Conservation (phyloP, 1,140 invertebrate species). For the Archivesica marissinica region DNA sequence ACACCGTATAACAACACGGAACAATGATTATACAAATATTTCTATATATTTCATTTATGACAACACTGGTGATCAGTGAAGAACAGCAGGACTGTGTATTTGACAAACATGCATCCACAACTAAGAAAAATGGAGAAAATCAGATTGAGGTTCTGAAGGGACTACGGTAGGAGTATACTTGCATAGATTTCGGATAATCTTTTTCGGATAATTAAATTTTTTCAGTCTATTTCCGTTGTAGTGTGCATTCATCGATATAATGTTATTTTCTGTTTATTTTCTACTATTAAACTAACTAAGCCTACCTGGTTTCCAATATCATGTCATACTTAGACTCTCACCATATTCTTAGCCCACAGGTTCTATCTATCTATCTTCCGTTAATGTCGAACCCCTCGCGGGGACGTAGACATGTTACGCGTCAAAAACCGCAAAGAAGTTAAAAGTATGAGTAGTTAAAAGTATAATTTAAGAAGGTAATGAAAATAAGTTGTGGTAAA, state of each 20-base stretch:
- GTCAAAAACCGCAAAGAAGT: no score
- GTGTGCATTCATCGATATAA: neutral
- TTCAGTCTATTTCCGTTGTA: neutral
- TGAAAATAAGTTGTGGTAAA: no score
- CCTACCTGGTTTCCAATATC: neutral
- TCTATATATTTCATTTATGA: neutral
- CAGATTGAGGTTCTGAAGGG: conserved; percentile 24
- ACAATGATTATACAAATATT: neutral
- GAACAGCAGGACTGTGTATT: neutral
- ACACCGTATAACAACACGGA: neutral
- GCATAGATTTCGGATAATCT: neutral
- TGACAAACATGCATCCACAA: neutral
- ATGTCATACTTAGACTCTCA: neutral
- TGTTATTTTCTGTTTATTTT: neutral
- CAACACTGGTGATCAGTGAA: neutral
- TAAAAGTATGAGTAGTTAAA: no score
- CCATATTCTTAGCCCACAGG: neutral
- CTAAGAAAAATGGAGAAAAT: conserved; percentile 2
- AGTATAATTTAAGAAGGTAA: no score
- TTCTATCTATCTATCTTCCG: no score
- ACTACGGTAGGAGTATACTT: neutral
- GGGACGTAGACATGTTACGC: no score
- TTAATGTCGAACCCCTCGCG: no score
- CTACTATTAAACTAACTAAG: neutral
- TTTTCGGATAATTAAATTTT: neutral